These are phyloP conservation scores for Sebastolobus alascanus DNA, from an alignment of 2,797 vertebrate species.

Conservation along the genomic window DNA sequence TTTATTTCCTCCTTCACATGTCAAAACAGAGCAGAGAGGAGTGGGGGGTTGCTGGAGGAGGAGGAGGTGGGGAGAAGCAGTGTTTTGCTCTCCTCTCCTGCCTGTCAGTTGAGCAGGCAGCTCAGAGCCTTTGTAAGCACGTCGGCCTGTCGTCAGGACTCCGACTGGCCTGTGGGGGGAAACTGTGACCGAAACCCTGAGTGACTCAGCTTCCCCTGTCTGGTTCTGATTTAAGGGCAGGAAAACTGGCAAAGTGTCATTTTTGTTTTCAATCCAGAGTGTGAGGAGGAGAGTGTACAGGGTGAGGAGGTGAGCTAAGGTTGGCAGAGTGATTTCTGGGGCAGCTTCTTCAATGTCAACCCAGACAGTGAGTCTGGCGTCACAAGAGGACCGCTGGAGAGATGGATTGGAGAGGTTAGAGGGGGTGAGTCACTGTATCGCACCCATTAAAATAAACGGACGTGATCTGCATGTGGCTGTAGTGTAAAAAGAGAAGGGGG, in stretches of 20 bases:
- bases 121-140: slow-evolving; percentile 48
- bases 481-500: not conserved
- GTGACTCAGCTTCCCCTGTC: slow-evolving; percentile 64
- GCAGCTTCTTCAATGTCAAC: slow-evolving; percentile 79
- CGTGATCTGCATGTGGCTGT: slow-evolving; percentile 73
- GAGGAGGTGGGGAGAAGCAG: not conserved
- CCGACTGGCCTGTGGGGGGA: slow-evolving; percentile 23
- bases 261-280: slow-evolving; percentile 30
- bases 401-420: slow-evolving; percentile 48
- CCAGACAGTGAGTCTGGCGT: slow-evolving; percentile 71
- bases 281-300: not conserved
- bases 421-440: slow-evolving; percentile 25
- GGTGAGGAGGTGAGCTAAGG: slow-evolving; percentile 22
- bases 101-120: slow-evolving; percentile 64
- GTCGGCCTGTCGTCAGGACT: slow-evolving; percentile 47
- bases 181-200: slow-evolving; percentile 31
- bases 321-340: slow-evolving; percentile 50
- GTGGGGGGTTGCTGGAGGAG: not conserved
- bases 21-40: slow-evolving; percentile 55
- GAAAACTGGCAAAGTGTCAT: not conserved
- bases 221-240: slow-evolving; percentile 21
- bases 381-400: slow-evolving; percentile 34
- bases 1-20: slow-evolving; percentile 57
- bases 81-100: slow-evolving; percentile 47
- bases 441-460: slow-evolving; percentile 68